These are phyloP conservation scores for Macroramphosus scolopax DNA, from an alignment of 2,797 vertebrate species.

Conservation along the genomic window DNA sequence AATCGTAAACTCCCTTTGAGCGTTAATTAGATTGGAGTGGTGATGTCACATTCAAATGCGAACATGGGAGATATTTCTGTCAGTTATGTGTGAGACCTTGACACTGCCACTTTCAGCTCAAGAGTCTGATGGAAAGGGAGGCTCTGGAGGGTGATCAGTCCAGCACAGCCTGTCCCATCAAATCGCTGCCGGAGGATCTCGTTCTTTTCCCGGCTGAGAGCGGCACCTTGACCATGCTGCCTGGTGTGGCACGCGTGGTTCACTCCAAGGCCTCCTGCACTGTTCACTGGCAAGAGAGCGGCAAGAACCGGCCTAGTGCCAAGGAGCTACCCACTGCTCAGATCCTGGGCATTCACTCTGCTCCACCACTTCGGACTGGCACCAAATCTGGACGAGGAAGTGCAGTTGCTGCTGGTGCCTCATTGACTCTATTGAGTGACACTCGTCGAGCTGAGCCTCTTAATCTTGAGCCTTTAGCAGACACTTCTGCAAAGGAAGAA, in stretches of 20 bases:
- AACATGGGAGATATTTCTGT: constrained; percentile 3
- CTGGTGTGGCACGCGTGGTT: constrained; percentile 93
- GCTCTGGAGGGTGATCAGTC: constrained; percentile 74
- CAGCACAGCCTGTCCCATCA: constrained; percentile 55
- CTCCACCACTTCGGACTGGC: constrained; percentile 38
- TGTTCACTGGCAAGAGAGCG: constrained; percentile 95
- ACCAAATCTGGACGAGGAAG: constrained; percentile 63
- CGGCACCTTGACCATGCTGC: constrained; percentile 85
- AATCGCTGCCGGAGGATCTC: constrained; percentile 82
- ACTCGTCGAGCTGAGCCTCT: constrained; percentile 60
- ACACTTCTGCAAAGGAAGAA: constrained; percentile 53
- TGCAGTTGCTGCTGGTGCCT: constrained; percentile 16
- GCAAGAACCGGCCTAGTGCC: constrained; percentile 85
- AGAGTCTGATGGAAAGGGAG: constrained; percentile 89
- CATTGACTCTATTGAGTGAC: constrained; percentile 36
- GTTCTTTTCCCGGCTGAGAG: constrained; percentile 92
- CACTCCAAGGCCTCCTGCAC: constrained; percentile 99
- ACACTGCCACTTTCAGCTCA: constrained; percentile 83
- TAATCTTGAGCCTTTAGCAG: constrained; percentile 41
- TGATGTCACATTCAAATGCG: background rate
- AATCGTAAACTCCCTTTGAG: too few relatives aligned
- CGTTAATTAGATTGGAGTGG: background rate
- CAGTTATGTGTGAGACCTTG: too few relatives aligned
- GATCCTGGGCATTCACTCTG: constrained; percentile 88
- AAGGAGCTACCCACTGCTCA: constrained; percentile 92